A percentile compares a stretch with the other conserved stretches of the same genome.
Evolutionary conservation across 2,888 invertebrate genomes (phyloP).

Genomic region (Pardosa pseudoannulata): DNA sequence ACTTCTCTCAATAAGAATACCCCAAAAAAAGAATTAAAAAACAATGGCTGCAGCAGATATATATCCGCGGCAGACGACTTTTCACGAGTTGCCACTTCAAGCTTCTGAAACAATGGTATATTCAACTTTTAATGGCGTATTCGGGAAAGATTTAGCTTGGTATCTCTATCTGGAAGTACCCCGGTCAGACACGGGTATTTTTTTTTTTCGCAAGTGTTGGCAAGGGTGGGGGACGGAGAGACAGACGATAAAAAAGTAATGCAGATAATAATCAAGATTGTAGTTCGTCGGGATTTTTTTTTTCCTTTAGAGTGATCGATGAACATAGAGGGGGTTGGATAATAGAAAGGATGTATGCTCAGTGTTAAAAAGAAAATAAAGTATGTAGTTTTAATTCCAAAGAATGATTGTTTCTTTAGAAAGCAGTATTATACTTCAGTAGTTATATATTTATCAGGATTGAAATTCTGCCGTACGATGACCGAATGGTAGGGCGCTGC

Average conservation of each 20-base stretch:
- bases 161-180: no score
- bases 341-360: no score
- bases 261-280: background rate
- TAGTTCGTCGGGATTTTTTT: no score
- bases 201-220: background rate
- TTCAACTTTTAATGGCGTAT: background rate
- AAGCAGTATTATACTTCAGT: no score
- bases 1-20: background rate
- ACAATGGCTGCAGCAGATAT: background rate
- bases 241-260: background rate
- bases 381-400: no score
- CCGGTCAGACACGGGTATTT: background rate
- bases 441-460: no score
- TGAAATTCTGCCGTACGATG: no score
- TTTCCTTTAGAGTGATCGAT: background rate
- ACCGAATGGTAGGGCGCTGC: no score
- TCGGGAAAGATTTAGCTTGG: background rate
- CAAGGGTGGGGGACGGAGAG: background rate
- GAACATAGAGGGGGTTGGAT: background rate
- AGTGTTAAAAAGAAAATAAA: no score
- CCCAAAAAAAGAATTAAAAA: no score
- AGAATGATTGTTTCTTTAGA: no score
- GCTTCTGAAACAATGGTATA: background rate
- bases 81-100: conserved; percentile 3
- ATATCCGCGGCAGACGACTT: background rate